Base-by-base conservation (phyloP, 2,797 vertebrate species). In the Gymnopithys bicolor region DNA sequence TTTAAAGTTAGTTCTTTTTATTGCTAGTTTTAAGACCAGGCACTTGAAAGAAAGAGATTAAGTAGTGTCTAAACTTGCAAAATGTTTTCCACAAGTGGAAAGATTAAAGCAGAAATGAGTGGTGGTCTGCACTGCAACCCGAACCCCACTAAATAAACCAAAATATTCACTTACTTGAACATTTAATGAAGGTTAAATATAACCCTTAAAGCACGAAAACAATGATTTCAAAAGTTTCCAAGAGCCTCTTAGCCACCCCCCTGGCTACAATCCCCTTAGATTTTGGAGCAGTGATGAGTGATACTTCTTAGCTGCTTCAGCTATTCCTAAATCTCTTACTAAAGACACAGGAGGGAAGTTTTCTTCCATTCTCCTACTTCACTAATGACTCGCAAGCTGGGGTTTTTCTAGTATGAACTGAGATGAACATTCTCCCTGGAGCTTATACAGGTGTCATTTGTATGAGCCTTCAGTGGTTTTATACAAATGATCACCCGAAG, bases 271-370 rank as follows among this genome's bases (percentile, higher is more conserved):
- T n/a, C 67, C 76, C 62, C 79, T 93, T 84, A 83, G 84, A 93
- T 96, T 97, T 87, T 94, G 86, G 52, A 87, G 78, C 94, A 91
- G 95, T 83, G 97, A 95, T 95, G 97, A 97, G 90, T 97, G 97
- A 97, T 70, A 63, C 43, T 93, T 93, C 85, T 92, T 93, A 95
- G 96, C 97, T 97, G 97, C 83, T 96, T 69, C 70, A 78, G 75
- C 85, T 76, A 62, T 60, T 64, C 49, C 87, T 27, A 74, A 45
- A 32, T 62, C 89, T 81, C 87, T 18, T 39, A 32, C 7, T 37
- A 64, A 63, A 73, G 45, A 17, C 23, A 77, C 37, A 73, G 39
- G 43, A 84, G 71, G 25, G 35, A 83, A 39, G 60, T 77, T 82
- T 71, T 75, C 43, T 86, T 51, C 41, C 62, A 17, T 43, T 77